Conservation (phyloP, 1,140 invertebrate genomes). For the Drosophila saltans region DNA sequence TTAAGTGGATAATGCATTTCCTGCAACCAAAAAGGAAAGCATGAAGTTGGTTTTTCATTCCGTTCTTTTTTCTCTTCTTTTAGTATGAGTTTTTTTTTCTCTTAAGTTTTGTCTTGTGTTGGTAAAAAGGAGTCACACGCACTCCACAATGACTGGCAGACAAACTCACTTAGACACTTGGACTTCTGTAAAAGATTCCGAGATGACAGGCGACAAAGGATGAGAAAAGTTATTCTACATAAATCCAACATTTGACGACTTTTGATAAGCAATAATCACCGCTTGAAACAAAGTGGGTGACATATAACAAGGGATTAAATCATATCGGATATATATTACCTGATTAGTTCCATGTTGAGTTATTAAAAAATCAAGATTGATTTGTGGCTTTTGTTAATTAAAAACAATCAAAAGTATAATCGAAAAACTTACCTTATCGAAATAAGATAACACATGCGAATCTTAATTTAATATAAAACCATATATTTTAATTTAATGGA, state of each 20-base stretch:
- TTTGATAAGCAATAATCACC: not conserved
- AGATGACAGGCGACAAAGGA: conserved; percentile 51
- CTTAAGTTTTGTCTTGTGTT: not conserved
- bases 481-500: too few relatives aligned
- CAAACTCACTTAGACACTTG: conserved; percentile 60
- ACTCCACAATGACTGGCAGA: conserved; percentile 50
- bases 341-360: too few relatives aligned
- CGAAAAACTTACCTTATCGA: too few relatives aligned
- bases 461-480: too few relatives aligned
- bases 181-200: conserved; percentile 34
- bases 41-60: conserved; percentile 3
- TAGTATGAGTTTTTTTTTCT: not conserved
- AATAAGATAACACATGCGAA: too few relatives aligned
- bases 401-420: too few relatives aligned
- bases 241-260: not conserved
- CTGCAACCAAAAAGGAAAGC: conserved; percentile 56
- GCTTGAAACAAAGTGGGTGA: too few relatives aligned
- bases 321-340: too few relatives aligned
- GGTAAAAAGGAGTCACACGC: conserved; percentile 43
- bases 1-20: conserved; percentile 80
- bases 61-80: not conserved
- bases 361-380: not conserved
- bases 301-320: too few relatives aligned
- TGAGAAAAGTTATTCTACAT: not conserved
- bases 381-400: not conserved